These are phyloP conservation scores for Seriola dumerili DNA, from an alignment of 2,113 vertebrate genomes.

Conservation along the genomic window DNA sequence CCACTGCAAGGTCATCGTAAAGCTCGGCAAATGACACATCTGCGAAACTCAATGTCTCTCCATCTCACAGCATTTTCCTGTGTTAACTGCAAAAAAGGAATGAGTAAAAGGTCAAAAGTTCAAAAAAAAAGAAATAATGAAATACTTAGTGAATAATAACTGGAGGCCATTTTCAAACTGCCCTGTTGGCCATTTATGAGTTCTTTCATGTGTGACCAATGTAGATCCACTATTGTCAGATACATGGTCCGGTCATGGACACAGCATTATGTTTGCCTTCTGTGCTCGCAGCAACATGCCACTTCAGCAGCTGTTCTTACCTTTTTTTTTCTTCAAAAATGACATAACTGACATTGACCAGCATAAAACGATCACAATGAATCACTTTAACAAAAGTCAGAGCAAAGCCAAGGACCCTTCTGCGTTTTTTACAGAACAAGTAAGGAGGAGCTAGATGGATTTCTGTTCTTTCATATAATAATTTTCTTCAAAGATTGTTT, in stretches of 20 bases:
- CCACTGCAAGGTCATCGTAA: constrained; percentile 68
- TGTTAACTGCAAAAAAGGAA: background rate
- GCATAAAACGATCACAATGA: constrained; percentile 24
- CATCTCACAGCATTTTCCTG: background rate
- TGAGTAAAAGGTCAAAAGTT: background rate
- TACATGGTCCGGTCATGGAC: constrained; percentile 50
- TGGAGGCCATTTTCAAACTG: constrained; percentile 3
- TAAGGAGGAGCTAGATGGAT: background rate
- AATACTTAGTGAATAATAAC: background rate
- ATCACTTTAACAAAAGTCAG: constrained; percentile 26
- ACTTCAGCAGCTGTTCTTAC: background rate
- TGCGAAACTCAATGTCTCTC: constrained; percentile 31
- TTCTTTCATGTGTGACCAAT: constrained; percentile 3
- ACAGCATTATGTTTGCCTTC: background rate
- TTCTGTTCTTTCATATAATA: background rate
- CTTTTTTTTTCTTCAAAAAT: background rate
- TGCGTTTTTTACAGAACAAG: too few species aligned
- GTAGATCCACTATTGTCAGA: constrained; percentile 28
- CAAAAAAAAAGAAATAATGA: background rate
- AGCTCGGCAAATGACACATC: constrained; percentile 53
- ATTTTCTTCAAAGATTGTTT: background rate
- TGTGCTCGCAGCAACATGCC: background rate
- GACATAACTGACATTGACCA: constrained; percentile 19
- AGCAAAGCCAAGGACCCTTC: constrained; percentile 7
- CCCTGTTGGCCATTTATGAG: constrained; percentile 22